Evolutionary conservation across 2,113 vertebrate genomes (phyloP), one percentile per base, ranked within the genome.

Genomic region (Loxodonta africana): DNA sequence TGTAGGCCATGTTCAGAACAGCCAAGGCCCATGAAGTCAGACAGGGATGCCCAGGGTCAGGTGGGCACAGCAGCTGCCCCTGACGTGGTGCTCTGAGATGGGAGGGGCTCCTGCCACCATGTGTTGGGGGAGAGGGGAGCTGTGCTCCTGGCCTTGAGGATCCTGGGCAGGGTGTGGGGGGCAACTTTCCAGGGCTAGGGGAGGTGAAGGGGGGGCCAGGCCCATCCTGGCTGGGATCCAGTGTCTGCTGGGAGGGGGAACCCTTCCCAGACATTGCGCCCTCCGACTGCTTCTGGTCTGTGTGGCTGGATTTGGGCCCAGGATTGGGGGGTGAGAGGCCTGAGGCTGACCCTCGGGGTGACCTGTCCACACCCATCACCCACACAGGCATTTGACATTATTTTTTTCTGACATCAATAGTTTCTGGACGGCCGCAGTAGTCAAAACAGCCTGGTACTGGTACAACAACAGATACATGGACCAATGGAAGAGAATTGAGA

Each of bases 361-460:
- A 4, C 51, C 78, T 53, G 73, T 82, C 76, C 51, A 57, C 11
- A 1, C 76, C 71, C 86, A 86, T 91, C 65, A 84, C 74, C 77
- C 62, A 7, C 14, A 5, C 62, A 85, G 86, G 82, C 74, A 41
- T 74, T 37, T 73, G 63, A 90, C 73, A 90, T 90, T 80, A 80
- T 88, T 37, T 81, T 89, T 82, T 92, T 83, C 7, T 48, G 83
- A 89, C 90, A 92, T 95, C 78, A 53, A 84, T 77, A 96, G 84
- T 86, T 83, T 65, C 51, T 23, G 41, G 83, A 63, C 83, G 37
- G 37, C 37, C 37, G 37, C 37, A 37, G 37, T 37, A 37, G 37
- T 37, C 37, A 37, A 37, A 37, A 37, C 37, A 37, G 37, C 37
- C 37, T 37, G 37, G 37, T 37, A 37, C 37, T 37, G 37, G 37